phyloP scores from a whole-genome alignment of 2,113 vertebrate species.

The Eulemur macaco region DNA sequence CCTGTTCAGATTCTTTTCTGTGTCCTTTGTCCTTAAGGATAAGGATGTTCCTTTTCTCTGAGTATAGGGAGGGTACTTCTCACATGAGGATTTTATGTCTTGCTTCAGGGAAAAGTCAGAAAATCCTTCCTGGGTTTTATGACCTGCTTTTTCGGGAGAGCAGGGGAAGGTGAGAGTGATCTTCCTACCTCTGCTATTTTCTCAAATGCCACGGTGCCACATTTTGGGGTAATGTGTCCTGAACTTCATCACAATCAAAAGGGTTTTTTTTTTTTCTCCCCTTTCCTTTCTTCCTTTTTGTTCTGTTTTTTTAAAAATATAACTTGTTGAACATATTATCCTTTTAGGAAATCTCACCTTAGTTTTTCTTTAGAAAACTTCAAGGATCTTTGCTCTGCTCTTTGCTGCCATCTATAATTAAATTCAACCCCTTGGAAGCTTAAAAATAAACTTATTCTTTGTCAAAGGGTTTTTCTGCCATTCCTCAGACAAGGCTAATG shows the following conservation, averaged over 20 bases:
- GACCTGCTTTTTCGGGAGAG: neutral
- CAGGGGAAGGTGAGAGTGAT: neutral
- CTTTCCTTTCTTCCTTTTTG: neutral
- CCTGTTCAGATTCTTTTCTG: neutral
- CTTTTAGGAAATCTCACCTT: constrained; percentile 18
- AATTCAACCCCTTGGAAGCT: constrained; percentile 29
- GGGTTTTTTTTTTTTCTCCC: neutral
- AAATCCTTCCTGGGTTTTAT: neutral
- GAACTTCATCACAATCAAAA: neutral
- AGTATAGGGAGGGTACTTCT: neutral
- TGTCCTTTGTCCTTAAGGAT: neutral
- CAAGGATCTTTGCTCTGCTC: constrained; percentile 43
- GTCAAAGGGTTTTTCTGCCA: constrained; percentile 28
- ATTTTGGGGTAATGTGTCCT: neutral
- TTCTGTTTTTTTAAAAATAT: neutral
- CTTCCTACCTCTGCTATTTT: neutral
- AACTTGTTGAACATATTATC: neutral
- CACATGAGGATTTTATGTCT: neutral
- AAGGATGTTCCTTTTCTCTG: neutral
- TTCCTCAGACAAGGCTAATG: neutral
- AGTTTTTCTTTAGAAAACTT: constrained; percentile 32
- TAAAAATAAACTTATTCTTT: constrained; percentile 56
- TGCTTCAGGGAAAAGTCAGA: neutral
- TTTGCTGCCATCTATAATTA: constrained; percentile 65
- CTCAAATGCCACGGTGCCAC: neutral